Evolutionary conservation across 2,797 vertebrate genomes (phyloP).

Genomic region (Smutsia gigantea): DNA sequence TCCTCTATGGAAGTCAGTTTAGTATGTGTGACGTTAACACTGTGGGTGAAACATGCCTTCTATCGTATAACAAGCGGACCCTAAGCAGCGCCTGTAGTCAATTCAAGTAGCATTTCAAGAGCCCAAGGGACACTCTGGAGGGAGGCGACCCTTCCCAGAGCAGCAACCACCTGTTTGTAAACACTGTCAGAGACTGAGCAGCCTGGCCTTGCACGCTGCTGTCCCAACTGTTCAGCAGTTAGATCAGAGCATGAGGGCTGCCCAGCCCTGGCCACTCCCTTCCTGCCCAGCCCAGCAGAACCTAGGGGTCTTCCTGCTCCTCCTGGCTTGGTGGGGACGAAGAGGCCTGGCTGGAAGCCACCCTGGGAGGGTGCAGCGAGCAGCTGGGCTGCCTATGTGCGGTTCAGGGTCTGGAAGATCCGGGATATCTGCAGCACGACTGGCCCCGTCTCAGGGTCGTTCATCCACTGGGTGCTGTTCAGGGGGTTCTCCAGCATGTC

Average conservation of each 20-base stretch:
- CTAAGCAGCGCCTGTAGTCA: constrained; percentile 27
- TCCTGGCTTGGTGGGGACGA: not conserved
- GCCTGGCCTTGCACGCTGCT: constrained; percentile 60
- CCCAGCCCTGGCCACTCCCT: not conserved
- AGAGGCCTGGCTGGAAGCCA: not conserved
- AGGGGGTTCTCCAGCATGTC: constrained; percentile 99
- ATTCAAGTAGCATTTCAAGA: constrained; percentile 68
- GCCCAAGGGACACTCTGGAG: constrained; percentile 74
- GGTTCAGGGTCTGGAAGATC: constrained; percentile 99
- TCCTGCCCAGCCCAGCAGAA: not conserved
- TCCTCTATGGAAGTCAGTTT: constrained; percentile 61
- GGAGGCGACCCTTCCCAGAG: constrained; percentile 18
- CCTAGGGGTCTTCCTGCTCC: not conserved
- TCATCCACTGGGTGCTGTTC: constrained; percentile 99
- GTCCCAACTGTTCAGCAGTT: constrained; percentile 37
- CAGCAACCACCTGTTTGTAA: constrained; percentile 75
- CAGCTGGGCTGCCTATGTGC: constrained; percentile 88
- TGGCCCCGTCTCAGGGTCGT: constrained; percentile 97
- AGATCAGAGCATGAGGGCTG: not conserved
- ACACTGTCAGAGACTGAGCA: constrained; percentile 73
- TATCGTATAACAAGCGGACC: constrained; percentile 27
- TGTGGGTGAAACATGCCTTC: constrained; percentile 64
- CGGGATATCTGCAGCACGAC: constrained; percentile 99
- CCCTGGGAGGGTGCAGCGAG: constrained; percentile 45
- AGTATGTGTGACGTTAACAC: constrained; percentile 38